Evolutionary conservation across 2,888 invertebrate species (phyloP).

Genomic region (Sturmia bella): DNA sequence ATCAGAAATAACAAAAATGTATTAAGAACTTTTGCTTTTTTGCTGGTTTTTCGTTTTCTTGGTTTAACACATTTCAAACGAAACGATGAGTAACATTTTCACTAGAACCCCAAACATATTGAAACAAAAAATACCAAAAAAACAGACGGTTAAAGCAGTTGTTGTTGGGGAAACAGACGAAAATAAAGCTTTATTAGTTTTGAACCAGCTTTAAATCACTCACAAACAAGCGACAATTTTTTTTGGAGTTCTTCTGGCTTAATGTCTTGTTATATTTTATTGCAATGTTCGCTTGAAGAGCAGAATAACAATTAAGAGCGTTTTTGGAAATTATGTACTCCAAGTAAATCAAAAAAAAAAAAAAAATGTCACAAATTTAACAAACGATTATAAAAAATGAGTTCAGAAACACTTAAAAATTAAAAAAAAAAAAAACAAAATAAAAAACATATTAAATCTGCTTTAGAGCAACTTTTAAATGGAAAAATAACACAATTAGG

Average conservation of each 20-base stretch:
- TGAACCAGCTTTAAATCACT: constrained; percentile 31
- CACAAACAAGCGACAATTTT: constrained; percentile 6
- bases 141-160: background rate
- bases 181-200: constrained; percentile 15
- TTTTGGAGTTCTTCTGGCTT: background rate
- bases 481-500: constrained; percentile 27
- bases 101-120: constrained; percentile 32
- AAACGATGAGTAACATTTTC: constrained; percentile 56
- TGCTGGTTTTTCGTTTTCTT: background rate
- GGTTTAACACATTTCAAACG: constrained; percentile 44
- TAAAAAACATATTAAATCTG: background rate
- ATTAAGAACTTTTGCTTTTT: constrained; percentile 54
- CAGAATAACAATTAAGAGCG: constrained; percentile 20
- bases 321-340: constrained; percentile 52
- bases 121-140: background rate
- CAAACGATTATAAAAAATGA: constrained; percentile 37
- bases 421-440: constrained; percentile 7
- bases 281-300: background rate
- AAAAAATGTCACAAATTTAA: constrained; percentile 54
- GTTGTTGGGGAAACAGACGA: background rate
- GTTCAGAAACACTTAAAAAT: constrained; percentile 42
- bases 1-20: background rate
- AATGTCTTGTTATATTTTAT: constrained; percentile 7
- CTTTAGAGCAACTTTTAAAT: constrained; percentile 33
- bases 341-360: constrained; percentile 8